Evolutionary conservation across 2,113 vertebrate species (phyloP).

Genomic region (Entomyzon cyanotis): DNA sequence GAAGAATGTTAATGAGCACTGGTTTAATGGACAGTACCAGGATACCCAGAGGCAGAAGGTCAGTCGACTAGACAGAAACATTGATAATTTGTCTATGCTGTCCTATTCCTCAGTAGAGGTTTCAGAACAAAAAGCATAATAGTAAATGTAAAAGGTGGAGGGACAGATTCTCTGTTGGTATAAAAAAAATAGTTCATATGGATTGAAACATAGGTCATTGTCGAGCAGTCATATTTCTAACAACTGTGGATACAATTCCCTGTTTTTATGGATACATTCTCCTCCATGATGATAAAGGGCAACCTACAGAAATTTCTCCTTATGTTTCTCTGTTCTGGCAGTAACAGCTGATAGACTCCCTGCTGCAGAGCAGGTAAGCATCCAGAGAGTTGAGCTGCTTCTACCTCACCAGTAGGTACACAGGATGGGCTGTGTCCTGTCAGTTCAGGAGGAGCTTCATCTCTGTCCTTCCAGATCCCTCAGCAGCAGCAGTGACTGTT

Average conservation of each 20-base stretch:
- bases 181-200: not conserved
- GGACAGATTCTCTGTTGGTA: not conserved
- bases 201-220: not conserved
- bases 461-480: not conserved
- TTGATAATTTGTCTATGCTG: not conserved
- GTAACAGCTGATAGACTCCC: not conserved
- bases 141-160: not conserved
- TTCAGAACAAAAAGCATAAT: not conserved
- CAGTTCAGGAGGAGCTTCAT: not conserved
- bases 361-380: not conserved
- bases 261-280: not conserved
- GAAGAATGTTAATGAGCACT: not conserved
- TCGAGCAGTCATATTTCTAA: not conserved
- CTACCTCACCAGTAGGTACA: not conserved
- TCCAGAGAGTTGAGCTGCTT: not conserved
- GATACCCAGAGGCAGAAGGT: not conserved
- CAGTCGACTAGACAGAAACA: not conserved
- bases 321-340: not conserved
- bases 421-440: fast-evolving
- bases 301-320: not conserved
- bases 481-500: not conserved
- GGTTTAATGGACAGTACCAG: not conserved
- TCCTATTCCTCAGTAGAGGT: not conserved
- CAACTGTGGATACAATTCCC: not conserved
- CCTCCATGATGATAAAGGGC: not conserved